A percentile compares a stretch with the other conserved stretches of the same genome.
These are phyloP conservation scores for Entomobrya multifasciata DNA, from an alignment of 2,888 invertebrate genomes.

Conservation along the genomic window DNA sequence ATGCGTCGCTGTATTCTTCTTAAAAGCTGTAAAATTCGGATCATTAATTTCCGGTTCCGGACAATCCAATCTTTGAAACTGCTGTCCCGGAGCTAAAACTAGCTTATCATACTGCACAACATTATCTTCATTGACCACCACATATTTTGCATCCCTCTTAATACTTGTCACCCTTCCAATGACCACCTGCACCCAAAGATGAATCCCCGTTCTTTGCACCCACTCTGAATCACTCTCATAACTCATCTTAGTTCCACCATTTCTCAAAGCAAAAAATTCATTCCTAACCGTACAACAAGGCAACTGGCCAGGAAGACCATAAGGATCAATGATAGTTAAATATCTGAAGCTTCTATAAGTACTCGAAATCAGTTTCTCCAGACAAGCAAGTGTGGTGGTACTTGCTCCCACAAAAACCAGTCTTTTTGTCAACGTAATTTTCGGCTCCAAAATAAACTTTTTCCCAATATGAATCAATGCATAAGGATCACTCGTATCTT, in stretches of 20 bases:
- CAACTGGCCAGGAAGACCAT: slow-evolving; percentile 84
- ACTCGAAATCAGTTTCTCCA: slow-evolving; percentile 84
- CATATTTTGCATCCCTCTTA: slow-evolving; percentile 84
- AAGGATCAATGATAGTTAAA: slow-evolving; percentile 86
- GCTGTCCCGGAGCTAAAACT: slow-evolving; percentile 76
- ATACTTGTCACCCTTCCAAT: slow-evolving; percentile 84
- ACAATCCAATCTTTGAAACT: slow-evolving; percentile 77
- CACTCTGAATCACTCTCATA: slow-evolving; percentile 83
- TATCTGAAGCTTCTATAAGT: slow-evolving; percentile 86
- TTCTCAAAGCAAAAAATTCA: slow-evolving; percentile 83
- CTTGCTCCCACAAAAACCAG: slow-evolving; percentile 87
- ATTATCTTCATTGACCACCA: slow-evolving; percentile 82
- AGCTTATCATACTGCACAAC: slow-evolving; percentile 78
- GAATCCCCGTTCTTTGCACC: slow-evolving; percentile 81
- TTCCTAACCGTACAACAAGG: slow-evolving; percentile 81
- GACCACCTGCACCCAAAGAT: slow-evolving; percentile 86
- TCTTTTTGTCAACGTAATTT: slow-evolving; percentile 84
- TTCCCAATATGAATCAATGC: slow-evolving; percentile 73
- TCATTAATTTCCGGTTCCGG: slow-evolving; percentile 77
- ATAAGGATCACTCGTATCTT: slow-evolving; percentile 66
- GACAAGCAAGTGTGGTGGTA: slow-evolving; percentile 85
- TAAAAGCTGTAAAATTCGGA: slow-evolving; percentile 73
- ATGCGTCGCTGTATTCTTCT: slow-evolving; percentile 65
- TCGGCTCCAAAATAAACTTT: slow-evolving; percentile 80
- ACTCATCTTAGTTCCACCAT: slow-evolving; percentile 84